Base-by-base conservation (phyloP, 2,797 vertebrate species). In the Pseudotriccus pelzelni region DNA sequence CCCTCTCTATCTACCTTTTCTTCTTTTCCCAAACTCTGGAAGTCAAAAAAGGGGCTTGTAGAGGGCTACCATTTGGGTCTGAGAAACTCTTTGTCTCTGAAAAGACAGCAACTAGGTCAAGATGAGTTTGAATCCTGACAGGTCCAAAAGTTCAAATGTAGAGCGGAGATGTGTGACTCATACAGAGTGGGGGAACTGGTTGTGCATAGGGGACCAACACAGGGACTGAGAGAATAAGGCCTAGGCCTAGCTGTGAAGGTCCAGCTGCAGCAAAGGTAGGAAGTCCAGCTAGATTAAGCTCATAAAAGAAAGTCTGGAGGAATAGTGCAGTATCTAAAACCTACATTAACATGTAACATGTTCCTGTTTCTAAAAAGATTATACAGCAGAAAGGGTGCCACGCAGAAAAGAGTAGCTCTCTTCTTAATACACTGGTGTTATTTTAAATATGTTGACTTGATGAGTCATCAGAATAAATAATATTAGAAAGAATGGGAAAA, bases 211-310 rank as follows among this genome's bases (percentile, higher is more conserved):
- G 17, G 8, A 64, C 4, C 20, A 56, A 41, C 4, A 60, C 7
- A 34, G 16, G 3, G 12, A 39, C 22, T 41, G 22, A 44, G 12
- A 30, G n/a, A 84, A 7, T 50, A 50, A 76, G 19, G 59, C 10
- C 27, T 46, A 12, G 24, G 3, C 18, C 10, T 34, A 23, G 2
- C 17, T 67, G 62, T 36, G 34, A 81, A 50, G 30, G 24, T 70
- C 30, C 0, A 0, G 27, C 39, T 74, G 30, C 39, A 88, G 16
- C 21, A 70, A 53, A 88, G 8, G 2, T 24, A 64, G 32, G 11
- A 47, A 81, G 4, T 69, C 15, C 32, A 59, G 8, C 3, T n/a
- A 46, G 10, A 5, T 72, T 89, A 67, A 66, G 5, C 6, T 58
- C 27, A 37, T 53, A 34, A 83, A 68, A 75, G 46, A 58, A 84